Percentiles rank a stretch among this genome's conserved stretches.
Conservation (phyloP, 1,140 invertebrate genomes). For the Aphidius gifuensis region DNA sequence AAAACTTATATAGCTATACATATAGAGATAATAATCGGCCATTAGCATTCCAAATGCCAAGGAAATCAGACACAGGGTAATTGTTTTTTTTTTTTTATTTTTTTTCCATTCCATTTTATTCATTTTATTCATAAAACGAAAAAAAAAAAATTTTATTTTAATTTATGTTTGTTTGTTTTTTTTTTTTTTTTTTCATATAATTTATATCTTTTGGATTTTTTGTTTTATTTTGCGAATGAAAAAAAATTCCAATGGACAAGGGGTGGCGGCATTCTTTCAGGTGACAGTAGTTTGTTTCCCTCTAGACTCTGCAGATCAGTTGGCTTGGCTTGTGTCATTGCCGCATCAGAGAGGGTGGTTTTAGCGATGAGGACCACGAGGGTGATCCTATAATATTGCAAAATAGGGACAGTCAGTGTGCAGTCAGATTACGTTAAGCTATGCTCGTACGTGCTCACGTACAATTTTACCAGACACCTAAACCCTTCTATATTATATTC, state of each 20-base stretch:
- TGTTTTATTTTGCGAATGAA: neutral
- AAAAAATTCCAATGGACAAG: conserved; percentile 5
- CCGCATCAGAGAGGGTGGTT: no score
- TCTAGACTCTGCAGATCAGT: no score
- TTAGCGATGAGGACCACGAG: no score
- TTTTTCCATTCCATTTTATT: neutral
- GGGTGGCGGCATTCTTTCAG: conserved; percentile 1
- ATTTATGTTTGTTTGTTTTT: no score
- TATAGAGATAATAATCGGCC: conserved; percentile 5
- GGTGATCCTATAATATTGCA: no score
- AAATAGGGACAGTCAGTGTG: conserved; percentile 31
- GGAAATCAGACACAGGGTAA: no score
- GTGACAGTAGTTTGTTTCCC: neutral
- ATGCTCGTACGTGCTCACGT: conserved; percentile 55
- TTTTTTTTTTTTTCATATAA: no score
- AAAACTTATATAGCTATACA: conserved; percentile 25
- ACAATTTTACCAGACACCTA: conserved; percentile 41
- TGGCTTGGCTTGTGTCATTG: no score
- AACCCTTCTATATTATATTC: conserved; percentile 26
- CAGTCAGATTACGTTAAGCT: conserved; percentile 57
- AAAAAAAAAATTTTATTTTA: no score
- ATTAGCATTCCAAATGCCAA: conserved; percentile 25
- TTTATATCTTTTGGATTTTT: no score
- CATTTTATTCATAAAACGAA: neutral
- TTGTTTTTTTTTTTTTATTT: no score